Base-by-base conservation (phyloP, 92 coral and sea anemone species). In the Scolanthus callimorphus region DNA sequence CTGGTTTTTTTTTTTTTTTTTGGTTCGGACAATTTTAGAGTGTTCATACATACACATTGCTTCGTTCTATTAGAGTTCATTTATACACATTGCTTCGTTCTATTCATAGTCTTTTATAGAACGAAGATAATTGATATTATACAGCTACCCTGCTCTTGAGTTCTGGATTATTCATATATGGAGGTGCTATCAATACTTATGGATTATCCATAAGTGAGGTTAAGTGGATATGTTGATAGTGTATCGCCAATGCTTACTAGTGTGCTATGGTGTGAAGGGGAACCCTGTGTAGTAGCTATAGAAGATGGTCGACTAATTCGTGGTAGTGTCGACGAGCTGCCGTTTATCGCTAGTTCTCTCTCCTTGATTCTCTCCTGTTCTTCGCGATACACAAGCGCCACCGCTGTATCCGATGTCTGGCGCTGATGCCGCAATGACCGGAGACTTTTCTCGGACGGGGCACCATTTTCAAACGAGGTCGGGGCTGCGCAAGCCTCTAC, bases 401-500 rank as follows among this genome's bases (percentile, higher is more conserved):
- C 65, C 22, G 77, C 78, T 47, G 95, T 82, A 62, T 91, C 97
- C 9, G 91, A 87, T 27, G 64, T 69, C 81, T 87, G 97, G 13
- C 95, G 65, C 56, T 83, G 87, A 39, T 77, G 83, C 15, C 77
- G 51, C 25, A 75, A 49, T 1, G 85, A 63, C 4, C 84, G 68
- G 59, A 37, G 27, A 39, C 65, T 31, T 3, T 59, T 31, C 49
- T 70, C 77, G 21, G 77, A 59, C 54, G 11, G 20, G 54, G 6
- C 4, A 9, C 54, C 20, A 9, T 48, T 48, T 9, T 15, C 41
- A 6, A 34, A 6, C 6, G 8, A 64, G 4, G 75, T 53, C 2
- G 94, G 90, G 1, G 95, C 96, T 0, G 88, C 80, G 63, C 98
- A 92, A 4, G 96, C 96, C 49, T 92, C 94, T 0, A 92, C 98